Percentiles rank a stretch among this genome's conserved stretches.
Conservation (phyloP, 2,797 vertebrate genomes). For the Girardinus metallicus region DNA sequence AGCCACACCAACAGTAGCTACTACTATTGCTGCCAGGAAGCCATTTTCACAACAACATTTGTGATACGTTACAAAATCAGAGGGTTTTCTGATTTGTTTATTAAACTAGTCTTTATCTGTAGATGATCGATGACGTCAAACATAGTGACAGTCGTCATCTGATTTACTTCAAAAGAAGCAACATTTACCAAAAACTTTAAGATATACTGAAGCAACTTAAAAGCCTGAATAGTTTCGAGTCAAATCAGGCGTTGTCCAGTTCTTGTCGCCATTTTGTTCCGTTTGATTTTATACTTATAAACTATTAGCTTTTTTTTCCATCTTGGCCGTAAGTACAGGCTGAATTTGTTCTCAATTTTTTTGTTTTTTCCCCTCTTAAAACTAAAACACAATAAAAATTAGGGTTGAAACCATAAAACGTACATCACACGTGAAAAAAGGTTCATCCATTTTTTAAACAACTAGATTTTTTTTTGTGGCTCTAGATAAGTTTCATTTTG, state of each 20-base stretch:
- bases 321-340: background rate
- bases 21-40: constrained; percentile 44
- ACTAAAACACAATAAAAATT: no score
- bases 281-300: background rate
- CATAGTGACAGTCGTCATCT: background rate
- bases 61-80: background rate
- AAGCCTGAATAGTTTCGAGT: background rate
- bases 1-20: constrained; percentile 54
- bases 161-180: background rate
- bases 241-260: background rate
- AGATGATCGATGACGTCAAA: background rate
- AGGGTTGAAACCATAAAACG: background rate
- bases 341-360: background rate
- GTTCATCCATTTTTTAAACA: background rate
- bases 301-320: background rate
- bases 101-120: background rate
- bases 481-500: background rate
- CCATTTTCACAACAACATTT: background rate
- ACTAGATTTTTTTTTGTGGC: background rate
- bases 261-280: background rate
- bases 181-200: background rate
- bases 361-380: background rate
- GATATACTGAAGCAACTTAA: background rate
- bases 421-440: background rate
- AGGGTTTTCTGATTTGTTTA: background rate